Percentiles rank a stretch among this genome's conserved stretches.
Conservation (phyloP, 92 coral and sea anemone genomes). For the Phenganax subtilis region DNA sequence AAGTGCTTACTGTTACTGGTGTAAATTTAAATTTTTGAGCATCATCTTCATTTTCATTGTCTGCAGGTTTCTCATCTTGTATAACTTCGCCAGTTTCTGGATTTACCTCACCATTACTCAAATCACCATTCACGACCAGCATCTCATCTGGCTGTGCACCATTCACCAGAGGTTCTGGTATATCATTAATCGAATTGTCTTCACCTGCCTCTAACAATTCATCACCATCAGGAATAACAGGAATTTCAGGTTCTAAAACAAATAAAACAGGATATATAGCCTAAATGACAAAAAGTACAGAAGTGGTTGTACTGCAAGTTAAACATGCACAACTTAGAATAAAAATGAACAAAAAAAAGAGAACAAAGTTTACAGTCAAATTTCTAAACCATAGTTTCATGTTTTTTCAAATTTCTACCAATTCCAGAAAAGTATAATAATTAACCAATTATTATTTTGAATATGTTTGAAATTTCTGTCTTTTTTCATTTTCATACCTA, state of each 20-base stretch:
- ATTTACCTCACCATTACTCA: constrained; percentile 43
- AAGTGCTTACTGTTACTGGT: constrained; percentile 71
- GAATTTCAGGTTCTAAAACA: constrained; percentile 78
- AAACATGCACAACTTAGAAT: no score
- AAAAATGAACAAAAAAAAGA: no score
- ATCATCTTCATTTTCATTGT: constrained; percentile 41
- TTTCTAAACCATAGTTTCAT: no score
- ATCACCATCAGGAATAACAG: constrained; percentile 70
- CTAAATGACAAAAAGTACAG: no score
- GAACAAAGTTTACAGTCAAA: no score
- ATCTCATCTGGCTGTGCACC: constrained; percentile 47
- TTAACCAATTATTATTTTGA: no score
- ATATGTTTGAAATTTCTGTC: not conserved
- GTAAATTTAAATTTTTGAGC: constrained; percentile 55
- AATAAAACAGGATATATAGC: not conserved
- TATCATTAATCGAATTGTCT: constrained; percentile 39
- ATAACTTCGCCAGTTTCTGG: constrained; percentile 85
- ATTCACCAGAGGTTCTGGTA: constrained; percentile 55
- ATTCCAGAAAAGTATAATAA: no score
- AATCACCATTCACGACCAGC: constrained; percentile 30
- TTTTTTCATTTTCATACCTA: constrained; percentile 60
- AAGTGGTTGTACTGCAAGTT: no score
- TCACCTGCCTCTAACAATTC: constrained; percentile 28
- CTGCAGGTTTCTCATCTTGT: constrained; percentile 62
- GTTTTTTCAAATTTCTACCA: no score